A percentile compares a stretch with the other conserved stretches of the same genome.
Evolutionary conservation across 2,113 vertebrate genomes (phyloP).

Genomic region (Elgaria multicarinata): DNA sequence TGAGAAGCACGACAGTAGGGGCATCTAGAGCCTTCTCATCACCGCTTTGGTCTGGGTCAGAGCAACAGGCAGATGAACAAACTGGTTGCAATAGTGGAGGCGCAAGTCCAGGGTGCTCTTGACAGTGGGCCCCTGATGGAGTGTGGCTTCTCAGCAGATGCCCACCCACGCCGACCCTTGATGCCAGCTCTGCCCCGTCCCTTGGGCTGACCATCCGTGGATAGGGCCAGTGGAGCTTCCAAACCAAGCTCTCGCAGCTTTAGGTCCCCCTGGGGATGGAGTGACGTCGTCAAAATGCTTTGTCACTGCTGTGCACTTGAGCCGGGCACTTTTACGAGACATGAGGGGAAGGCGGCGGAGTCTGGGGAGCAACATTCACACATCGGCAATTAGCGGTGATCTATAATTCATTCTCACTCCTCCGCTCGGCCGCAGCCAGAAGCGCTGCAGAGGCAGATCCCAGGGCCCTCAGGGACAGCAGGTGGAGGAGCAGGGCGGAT

Average conservation of each 20-base stretch:
- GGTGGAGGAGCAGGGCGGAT: not conserved
- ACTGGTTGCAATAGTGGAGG: no score
- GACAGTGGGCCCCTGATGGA: no score
- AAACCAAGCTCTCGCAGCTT: not conserved
- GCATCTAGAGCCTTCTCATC: no score
- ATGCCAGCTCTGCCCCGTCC: not conserved
- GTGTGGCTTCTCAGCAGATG: no score
- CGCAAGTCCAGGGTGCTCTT: no score
- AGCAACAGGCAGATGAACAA: no score
- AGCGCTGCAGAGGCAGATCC: not conserved
- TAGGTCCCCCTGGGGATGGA: not conserved
- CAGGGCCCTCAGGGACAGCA: not conserved
- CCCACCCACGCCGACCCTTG: not conserved
- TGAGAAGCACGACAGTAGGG: no score
- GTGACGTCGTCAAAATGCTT: constrained; percentile 30
- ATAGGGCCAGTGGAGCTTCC: no score
- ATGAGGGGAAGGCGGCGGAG: not conserved
- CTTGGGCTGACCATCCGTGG: not conserved
- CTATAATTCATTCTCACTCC: constrained; percentile 42
- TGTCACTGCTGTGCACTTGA: not conserved
- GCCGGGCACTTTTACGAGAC: not conserved
- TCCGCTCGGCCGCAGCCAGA: not conserved
- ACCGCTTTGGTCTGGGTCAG: no score
- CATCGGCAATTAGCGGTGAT: constrained; percentile 36
- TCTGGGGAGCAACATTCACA: constrained; percentile 20